These are phyloP conservation scores for Nephrotoma appendiculata DNA, from an alignment of 2,888 invertebrate species.

Conservation along the genomic window DNA sequence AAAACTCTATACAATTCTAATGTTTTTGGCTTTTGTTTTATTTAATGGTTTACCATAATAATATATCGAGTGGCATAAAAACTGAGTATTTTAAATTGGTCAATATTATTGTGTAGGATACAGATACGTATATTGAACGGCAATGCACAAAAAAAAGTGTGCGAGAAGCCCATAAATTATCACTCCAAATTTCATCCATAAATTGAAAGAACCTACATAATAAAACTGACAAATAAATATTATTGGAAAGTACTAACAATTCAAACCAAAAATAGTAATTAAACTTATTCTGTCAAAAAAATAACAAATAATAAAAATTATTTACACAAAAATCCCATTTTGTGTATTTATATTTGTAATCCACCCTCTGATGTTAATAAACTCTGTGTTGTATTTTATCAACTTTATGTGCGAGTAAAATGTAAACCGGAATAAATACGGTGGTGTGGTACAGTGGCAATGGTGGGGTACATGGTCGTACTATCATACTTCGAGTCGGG, in stretches of 20 bases:
- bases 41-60: background rate
- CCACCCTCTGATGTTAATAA: background rate
- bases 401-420: too few species aligned
- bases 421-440: too few species aligned
- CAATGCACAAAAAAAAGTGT: background rate
- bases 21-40: background rate
- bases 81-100: background rate
- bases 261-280: background rate
- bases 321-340: background rate
- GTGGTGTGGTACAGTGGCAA: background rate
- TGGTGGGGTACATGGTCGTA: background rate
- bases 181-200: background rate
- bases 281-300: background rate
- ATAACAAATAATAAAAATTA: background rate
- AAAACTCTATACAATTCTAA: background rate
- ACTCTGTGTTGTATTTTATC: background rate
- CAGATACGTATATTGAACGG: background rate
- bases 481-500: background rate
- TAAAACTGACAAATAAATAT: background rate
- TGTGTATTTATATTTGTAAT: background rate
- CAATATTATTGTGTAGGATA: background rate
- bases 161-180: background rate
- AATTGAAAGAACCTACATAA: background rate
- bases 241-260: background rate
- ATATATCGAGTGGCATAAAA: background rate